These are phyloP conservation scores for Patella ulyssiponensis DNA, from an alignment of 2,888 invertebrate genomes.

Conservation along the genomic window DNA sequence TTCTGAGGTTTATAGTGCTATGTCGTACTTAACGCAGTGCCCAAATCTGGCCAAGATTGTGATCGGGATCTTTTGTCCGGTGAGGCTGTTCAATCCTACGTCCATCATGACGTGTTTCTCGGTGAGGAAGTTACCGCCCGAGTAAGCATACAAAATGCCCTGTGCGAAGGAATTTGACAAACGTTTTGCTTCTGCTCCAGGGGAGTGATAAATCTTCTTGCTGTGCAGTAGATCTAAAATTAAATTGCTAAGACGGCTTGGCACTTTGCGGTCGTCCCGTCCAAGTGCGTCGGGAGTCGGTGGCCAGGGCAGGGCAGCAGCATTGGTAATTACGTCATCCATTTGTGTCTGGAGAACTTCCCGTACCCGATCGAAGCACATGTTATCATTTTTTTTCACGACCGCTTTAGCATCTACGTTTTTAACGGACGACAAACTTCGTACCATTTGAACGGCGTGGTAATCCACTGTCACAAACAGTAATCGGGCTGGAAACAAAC, in stretches of 20 bases:
- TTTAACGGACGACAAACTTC: background rate
- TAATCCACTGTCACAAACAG: slow-evolving; percentile 4
- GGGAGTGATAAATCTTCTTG: slow-evolving; percentile 8
- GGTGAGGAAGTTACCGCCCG: background rate
- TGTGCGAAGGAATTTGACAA: background rate
- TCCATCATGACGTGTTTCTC: no score
- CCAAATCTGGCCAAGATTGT: no score
- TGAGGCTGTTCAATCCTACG: no score
- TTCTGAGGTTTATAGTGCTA: no score
- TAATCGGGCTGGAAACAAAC: background rate
- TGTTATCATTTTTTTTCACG: slow-evolving; percentile 4
- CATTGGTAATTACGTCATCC: background rate
- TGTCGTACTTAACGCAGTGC: no score
- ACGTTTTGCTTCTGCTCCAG: slow-evolving; percentile 1
- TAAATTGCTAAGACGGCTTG: background rate
- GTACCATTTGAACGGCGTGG: background rate
- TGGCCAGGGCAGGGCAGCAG: background rate
- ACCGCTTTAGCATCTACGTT: background rate
- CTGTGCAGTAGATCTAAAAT: background rate
- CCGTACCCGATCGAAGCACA: background rate
- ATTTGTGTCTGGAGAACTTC: background rate
- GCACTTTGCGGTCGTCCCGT: background rate
- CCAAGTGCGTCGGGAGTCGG: background rate
- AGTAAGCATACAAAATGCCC: background rate
- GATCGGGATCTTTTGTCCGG: no score